Evolutionary conservation across 2,888 invertebrate genomes (phyloP).

Genomic region (Drosophila tanythrix): DNA sequence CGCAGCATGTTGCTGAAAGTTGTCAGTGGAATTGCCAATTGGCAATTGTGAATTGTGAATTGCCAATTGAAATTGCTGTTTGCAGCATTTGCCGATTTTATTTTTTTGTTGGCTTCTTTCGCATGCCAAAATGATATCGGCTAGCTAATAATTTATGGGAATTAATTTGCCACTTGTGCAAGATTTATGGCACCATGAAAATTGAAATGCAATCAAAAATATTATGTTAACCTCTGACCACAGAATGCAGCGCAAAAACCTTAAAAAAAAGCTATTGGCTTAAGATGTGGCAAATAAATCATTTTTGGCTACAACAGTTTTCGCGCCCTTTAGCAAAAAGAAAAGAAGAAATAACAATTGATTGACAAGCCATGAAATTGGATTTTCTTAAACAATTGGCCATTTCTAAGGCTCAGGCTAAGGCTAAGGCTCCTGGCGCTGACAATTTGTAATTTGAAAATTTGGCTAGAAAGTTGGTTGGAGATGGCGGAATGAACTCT

Average conservation of each 20-base stretch:
- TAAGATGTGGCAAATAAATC: conserved; percentile 52
- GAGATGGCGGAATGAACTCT: conserved; percentile 37
- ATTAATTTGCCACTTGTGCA: conserved; percentile 77
- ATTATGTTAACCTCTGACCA: conserved; percentile 80
- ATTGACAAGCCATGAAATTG: conserved; percentile 83
- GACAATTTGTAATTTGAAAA: conserved; percentile 52
- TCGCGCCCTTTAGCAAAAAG: conserved; percentile 55
- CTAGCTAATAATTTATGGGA: conserved; percentile 75
- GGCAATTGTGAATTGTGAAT: conserved; percentile 32
- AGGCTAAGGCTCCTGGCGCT: conserved; percentile 38
- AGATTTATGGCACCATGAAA: conserved; percentile 72
- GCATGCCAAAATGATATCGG: conserved; percentile 51
- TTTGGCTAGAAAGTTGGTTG: conserved; percentile 44
- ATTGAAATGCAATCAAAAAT: conserved; percentile 81
- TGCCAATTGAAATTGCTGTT: conserved; percentile 37
- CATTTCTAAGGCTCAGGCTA: conserved; percentile 31
- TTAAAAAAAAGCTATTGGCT: conserved; percentile 15
- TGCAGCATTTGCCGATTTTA: conserved; percentile 5
- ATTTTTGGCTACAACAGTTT: conserved; percentile 46
- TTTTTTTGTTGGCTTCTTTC: conserved; percentile 15
- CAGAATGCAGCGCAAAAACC: neutral
- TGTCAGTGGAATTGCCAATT: conserved; percentile 31
- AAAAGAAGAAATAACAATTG: conserved; percentile 53
- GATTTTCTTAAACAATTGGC: conserved; percentile 64
- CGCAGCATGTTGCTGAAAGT: conserved; percentile 55